phyloP scores from a whole-genome alignment of 2,888 invertebrate genomes.

The Lycocerus yunnanus region DNA sequence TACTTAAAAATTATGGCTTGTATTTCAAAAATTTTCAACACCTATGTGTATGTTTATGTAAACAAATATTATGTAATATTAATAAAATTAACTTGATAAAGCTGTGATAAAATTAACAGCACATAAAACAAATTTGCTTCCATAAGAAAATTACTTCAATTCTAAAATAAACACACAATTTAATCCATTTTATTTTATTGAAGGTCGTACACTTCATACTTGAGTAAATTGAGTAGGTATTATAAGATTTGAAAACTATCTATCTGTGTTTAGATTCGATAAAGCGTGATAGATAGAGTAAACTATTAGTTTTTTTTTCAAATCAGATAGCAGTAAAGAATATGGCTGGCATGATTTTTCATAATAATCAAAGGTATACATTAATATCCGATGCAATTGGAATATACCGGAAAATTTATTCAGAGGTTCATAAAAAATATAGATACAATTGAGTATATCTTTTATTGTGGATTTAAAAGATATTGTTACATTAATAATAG shows the following conservation, averaged over 20 bases:
- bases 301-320: neutral
- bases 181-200: neutral
- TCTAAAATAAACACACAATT: neutral
- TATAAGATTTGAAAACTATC: neutral
- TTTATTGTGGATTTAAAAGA: too few species aligned
- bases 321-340: neutral
- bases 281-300: neutral
- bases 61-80: neutral
- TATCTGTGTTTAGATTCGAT: slow-evolving; percentile 5
- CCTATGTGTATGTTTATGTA: neutral
- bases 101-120: neutral
- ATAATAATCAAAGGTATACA: neutral
- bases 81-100: neutral
- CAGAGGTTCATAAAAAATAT: too few species aligned
- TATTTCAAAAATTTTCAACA: neutral
- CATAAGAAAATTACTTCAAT: neutral
- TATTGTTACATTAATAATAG: neutral
- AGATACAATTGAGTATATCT: too few species aligned
- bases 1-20: neutral
- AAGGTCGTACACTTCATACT: slow-evolving; percentile 1
- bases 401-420: too few species aligned
- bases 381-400: too few species aligned
- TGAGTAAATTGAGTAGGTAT: neutral
- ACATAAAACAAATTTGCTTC: neutral
- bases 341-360: neutral